phyloP scores from a whole-genome alignment of 2,113 vertebrate genomes.

The Poicephalus meyeri region DNA sequence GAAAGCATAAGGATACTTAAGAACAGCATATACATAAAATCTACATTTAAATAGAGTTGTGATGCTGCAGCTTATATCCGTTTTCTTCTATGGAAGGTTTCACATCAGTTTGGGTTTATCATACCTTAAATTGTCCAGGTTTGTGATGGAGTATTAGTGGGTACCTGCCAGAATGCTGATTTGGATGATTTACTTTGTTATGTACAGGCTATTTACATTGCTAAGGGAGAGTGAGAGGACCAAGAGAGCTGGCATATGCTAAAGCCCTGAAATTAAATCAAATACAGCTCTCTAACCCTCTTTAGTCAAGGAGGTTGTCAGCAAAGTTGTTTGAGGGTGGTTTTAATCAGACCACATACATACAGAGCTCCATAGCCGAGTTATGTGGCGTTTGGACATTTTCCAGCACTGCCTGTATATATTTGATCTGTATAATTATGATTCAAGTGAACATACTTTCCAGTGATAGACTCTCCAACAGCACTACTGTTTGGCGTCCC shows the following conservation, averaged over 20 bases:
- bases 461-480: not conserved
- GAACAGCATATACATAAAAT: not conserved
- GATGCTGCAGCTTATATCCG: not conserved
- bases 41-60: not conserved
- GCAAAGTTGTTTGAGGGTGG: not conserved
- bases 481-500: not conserved
- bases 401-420: not conserved
- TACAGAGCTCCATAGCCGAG: not conserved
- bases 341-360: rapidly evolving
- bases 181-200: not conserved
- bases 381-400: not conserved
- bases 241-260: not conserved
- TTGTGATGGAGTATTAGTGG: not conserved
- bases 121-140: not conserved
- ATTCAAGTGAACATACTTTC: not conserved
- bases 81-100: not conserved
- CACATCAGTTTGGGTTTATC: not conserved
- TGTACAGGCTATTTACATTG: not conserved
- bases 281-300: not conserved
- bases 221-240: not conserved
- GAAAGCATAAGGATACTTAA: not conserved
- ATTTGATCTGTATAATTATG: not conserved
- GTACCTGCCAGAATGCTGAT: not conserved
- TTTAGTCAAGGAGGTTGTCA: not conserved
- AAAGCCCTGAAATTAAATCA: not conserved